A percentile compares a stretch with the other conserved stretches of the same genome.
These are phyloP conservation scores for Podarcis siculus DNA, from an alignment of 2,797 vertebrate species.

Conservation along the genomic window DNA sequence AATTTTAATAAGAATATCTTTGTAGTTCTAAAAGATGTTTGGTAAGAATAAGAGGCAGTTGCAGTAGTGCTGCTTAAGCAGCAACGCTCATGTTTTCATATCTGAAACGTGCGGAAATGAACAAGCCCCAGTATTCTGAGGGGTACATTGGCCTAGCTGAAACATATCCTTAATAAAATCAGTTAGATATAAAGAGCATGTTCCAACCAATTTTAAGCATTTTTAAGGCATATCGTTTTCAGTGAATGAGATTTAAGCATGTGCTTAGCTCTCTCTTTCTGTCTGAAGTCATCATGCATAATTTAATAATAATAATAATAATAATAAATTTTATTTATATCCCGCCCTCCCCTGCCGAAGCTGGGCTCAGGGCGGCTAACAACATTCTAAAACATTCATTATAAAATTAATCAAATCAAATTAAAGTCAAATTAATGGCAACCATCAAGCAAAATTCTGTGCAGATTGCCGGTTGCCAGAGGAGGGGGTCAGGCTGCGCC, in stretches of 20 bases:
- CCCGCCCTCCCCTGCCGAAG: too few species aligned
- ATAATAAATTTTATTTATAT: too few species aligned
- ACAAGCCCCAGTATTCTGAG: constrained; percentile 47
- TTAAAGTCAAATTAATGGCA: too few species aligned
- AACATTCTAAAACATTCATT: too few species aligned
- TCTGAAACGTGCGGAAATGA: constrained; percentile 20
- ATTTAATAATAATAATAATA: too few species aligned
- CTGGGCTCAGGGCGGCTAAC: too few species aligned
- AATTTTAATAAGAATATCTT: constrained; percentile 10
- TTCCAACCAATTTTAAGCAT: not conserved
- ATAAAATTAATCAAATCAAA: too few species aligned
- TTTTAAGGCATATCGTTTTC: constrained; percentile 22
- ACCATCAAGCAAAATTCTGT: too few species aligned
- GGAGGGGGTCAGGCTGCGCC: too few species aligned
- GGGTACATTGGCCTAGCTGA: constrained; percentile 54
- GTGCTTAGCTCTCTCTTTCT: not conserved
- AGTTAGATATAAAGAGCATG: constrained; percentile 39
- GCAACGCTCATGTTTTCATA: constrained; percentile 15
- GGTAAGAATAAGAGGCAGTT: constrained; percentile 58
- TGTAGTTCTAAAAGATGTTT: constrained; percentile 14
- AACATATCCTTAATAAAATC: constrained; percentile 19
- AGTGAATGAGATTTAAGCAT: not conserved
- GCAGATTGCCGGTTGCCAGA: too few species aligned
- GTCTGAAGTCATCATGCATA: not conserved
- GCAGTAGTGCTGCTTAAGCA: constrained; percentile 46